These are phyloP conservation scores for Drosophila sp. DNA, from an alignment of 1,140 invertebrate species.

Conservation along the genomic window DNA sequence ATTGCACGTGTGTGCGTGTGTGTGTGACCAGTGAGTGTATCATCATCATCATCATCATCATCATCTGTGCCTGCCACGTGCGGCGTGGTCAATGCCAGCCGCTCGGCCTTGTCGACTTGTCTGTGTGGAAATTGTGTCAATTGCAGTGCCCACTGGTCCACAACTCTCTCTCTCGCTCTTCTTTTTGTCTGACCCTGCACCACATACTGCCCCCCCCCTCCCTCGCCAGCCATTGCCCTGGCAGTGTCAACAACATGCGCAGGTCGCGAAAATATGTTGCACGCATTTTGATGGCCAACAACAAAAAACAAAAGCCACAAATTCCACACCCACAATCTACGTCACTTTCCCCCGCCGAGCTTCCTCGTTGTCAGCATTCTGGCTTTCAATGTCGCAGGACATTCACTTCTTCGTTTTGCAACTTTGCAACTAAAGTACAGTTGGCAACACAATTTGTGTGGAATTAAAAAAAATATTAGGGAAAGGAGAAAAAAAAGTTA, in stretches of 20 bases:
- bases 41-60: constrained; percentile 25
- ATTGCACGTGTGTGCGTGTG: constrained; percentile 65
- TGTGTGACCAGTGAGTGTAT: constrained; percentile 42
- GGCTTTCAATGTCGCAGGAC: constrained; percentile 54
- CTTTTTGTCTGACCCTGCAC: neutral
- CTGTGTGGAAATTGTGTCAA: constrained; percentile 78
- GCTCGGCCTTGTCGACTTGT: constrained; percentile 54
- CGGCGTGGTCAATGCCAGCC: constrained; percentile 53
- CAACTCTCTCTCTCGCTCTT: neutral
- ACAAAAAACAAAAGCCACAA: neutral
- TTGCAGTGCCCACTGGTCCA: constrained; percentile 65
- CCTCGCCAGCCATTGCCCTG: constrained; percentile 22
- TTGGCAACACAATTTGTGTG: neutral
- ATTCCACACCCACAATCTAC: neutral
- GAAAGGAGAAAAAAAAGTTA: too few relatives aligned
- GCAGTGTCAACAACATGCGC: constrained; percentile 71
- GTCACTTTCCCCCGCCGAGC: neutral
- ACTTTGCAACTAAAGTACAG: neutral
- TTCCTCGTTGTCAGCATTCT: constrained; percentile 21
- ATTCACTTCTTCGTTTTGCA: constrained; percentile 15
- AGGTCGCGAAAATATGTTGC: constrained; percentile 63
- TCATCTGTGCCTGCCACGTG: constrained; percentile 46
- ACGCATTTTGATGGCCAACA: constrained; percentile 26
- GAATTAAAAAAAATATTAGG: neutral
- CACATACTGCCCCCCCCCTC: neutral